A percentile compares a stretch with the other conserved stretches of the same genome.
Conservation (phyloP, 2,113 vertebrate species). For the Seriola aureovittata region DNA sequence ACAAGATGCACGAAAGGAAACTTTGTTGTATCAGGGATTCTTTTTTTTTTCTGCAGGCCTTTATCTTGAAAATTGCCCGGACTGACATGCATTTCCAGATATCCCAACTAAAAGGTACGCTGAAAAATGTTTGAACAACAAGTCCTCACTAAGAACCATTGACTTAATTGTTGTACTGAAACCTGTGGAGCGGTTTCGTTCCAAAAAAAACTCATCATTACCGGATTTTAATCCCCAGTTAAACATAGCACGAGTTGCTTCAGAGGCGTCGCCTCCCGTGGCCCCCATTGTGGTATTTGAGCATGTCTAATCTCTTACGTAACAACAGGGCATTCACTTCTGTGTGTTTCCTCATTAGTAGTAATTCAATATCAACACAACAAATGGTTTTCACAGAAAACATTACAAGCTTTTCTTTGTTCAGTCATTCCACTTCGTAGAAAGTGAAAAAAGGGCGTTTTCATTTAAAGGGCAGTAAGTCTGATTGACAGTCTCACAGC, state of each 20-base stretch:
- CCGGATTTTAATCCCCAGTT: conserved; percentile 53
- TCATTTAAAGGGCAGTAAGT: neutral
- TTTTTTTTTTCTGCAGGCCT: neutral
- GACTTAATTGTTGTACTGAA: conserved; percentile 24
- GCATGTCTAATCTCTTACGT: conserved; percentile 69
- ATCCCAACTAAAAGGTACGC: neutral
- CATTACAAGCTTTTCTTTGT: conserved; percentile 47
- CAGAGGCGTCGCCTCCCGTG: conserved; percentile 52
- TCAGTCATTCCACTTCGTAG: neutral
- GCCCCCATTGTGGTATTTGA: conserved; percentile 46
- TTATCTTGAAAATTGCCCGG: conserved; percentile 26
- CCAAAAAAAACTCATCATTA: conserved; percentile 32
- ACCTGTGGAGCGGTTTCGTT: conserved; percentile 31
- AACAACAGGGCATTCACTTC: conserved; percentile 67
- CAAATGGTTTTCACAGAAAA: conserved; percentile 43
- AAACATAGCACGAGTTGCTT: conserved; percentile 52
- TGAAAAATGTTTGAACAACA: conserved; percentile 11
- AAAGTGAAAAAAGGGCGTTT: conserved; percentile 7
- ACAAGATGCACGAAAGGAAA: neutral
- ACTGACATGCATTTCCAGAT: neutral
- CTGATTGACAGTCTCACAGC: neutral
- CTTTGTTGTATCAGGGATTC: neutral
- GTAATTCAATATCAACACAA: conserved; percentile 67
- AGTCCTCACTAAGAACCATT: neutral
- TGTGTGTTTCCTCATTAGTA: conserved; percentile 63